Percentiles rank a stretch among this genome's conserved stretches.
Evolutionary conservation across 2,888 invertebrate genomes (phyloP).

Genomic region (Lycia hirtaria): DNA sequence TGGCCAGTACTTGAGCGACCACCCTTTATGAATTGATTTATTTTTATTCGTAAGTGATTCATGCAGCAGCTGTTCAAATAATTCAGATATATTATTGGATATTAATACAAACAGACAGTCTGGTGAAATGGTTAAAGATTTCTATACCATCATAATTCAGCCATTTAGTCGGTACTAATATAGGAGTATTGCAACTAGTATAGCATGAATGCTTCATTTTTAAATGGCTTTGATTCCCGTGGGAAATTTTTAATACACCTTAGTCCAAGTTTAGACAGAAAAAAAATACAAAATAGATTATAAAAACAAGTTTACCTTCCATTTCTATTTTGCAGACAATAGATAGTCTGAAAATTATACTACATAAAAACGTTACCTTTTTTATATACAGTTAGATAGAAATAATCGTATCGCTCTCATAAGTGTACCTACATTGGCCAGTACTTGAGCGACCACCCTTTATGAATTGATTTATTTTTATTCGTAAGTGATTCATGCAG

Average conservation of each 20-base stretch:
- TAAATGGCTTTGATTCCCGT: too few species aligned
- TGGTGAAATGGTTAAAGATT: not conserved
- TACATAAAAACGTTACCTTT: not conserved
- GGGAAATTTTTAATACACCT: too few species aligned
- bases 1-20: slow-evolving; percentile 19
- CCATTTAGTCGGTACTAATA: too few species aligned
- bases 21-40: slow-evolving; percentile 25
- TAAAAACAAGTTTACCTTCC: too few species aligned
- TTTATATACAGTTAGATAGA: not conserved
- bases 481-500: slow-evolving; percentile 29
- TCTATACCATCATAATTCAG: too few species aligned
- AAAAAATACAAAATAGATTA: too few species aligned
- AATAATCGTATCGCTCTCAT: not conserved
- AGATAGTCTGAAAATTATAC: too few species aligned
- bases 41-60: slow-evolving; percentile 33
- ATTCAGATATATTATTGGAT: slow-evolving; percentile 31
- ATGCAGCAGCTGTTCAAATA: slow-evolving; percentile 37
- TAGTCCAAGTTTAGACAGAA: too few species aligned
- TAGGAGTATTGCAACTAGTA: too few species aligned
- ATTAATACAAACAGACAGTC: slow-evolving; percentile 22
- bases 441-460: slow-evolving; percentile 29
- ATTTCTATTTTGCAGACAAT: too few species aligned
- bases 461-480: slow-evolving; percentile 26
- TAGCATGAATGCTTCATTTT: too few species aligned
- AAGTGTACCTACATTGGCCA: not conserved